Evolutionary conservation across 2,113 vertebrate genomes (phyloP), one percentile per base, ranked within the genome.

Genomic region (Speoplatyrhinus poulsoni): DNA sequence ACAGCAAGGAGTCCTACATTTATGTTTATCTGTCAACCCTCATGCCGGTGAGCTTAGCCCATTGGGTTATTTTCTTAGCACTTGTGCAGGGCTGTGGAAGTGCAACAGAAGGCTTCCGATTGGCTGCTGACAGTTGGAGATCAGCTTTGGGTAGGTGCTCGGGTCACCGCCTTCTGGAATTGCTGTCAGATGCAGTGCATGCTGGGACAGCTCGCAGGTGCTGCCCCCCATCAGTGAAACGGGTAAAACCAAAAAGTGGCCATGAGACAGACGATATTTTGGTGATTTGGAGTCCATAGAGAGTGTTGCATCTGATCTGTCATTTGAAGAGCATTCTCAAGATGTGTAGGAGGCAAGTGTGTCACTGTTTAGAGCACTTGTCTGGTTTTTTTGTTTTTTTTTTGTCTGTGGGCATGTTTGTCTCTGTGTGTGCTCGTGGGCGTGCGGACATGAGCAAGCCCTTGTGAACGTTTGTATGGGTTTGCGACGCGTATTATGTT

Each of bases 331-430:
- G 56, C 19, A 55, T 69, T 67, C 59, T 52, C 66, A 65, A 66
- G 71, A 65, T 50, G 48, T 79, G 83, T 83, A 58, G 80, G 85
- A 80, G 85, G 79, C 76, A 55, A 69, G 70, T 83, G 72, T 82
- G 84, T 85, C 75, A 80, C 36, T 41, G 36, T 41, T 41, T 62
- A 58, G 49, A 62, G 70, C 63, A 76, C 36, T 48, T 7, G 16
- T 55, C 32, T 63, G 26, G n/a, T n/a, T n/a, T n/a, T n/a, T n/a
- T n/a, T 26, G 73, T 70, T 81, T 77, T 79, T 84, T 60, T 55
- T 26, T 70, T 62, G 79, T 57, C 72, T 64, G 82, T 86, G 82
- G 83, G 81, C 72, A 82, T 69, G 73, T 69, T 72, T 75, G 67
- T 70, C 41, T 54, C 57, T 41, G 10, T 13, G 59, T 26, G 6